phyloP scores from a whole-genome alignment of 1,140 invertebrate species.

The Aphelinus atriplicis region DNA sequence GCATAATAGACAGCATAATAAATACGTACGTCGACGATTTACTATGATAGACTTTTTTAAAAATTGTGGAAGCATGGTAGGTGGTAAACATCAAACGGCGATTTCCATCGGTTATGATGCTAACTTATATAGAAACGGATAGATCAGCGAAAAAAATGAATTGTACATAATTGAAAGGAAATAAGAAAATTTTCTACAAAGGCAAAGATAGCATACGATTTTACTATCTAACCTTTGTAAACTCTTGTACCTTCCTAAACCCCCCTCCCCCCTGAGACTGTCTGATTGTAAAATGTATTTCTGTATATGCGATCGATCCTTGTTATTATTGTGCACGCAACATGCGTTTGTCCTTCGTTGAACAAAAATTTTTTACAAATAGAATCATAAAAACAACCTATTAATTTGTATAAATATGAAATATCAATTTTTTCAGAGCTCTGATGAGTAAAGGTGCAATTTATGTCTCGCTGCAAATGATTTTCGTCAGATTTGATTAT shows the following conservation, averaged over 20 bases:
- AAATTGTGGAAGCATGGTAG: slow-evolving; percentile 36
- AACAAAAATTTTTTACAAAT: slow-evolving; percentile 28
- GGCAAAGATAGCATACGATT: slow-evolving; percentile 33
- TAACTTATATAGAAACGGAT: slow-evolving; percentile 27
- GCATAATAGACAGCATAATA: slow-evolving; percentile 47
- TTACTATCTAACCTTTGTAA: slow-evolving; percentile 37
- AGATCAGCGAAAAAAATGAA: slow-evolving; percentile 43
- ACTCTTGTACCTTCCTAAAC: slow-evolving; percentile 35
- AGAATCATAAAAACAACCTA: slow-evolving; percentile 30
- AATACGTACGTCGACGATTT: slow-evolving; percentile 44
- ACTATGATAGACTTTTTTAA: slow-evolving; percentile 41
- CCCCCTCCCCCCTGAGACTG: slow-evolving; percentile 31
- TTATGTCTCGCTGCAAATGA: slow-evolving; percentile 32
- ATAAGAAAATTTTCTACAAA: slow-evolving; percentile 20
- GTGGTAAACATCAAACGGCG: slow-evolving; percentile 40
- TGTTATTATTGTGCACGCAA: slow-evolving; percentile 36
- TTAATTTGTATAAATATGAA: slow-evolving; percentile 39
- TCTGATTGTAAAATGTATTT: slow-evolving; percentile 41
- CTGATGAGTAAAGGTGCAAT: slow-evolving; percentile 32
- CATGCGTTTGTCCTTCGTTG: slow-evolving; percentile 34
- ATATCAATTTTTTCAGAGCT: slow-evolving; percentile 31
- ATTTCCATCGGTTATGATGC: slow-evolving; percentile 37
- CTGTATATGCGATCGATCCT: slow-evolving; percentile 38
- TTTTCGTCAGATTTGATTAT: slow-evolving; percentile 26
- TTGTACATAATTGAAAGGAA: slow-evolving; percentile 50